phyloP scores from a whole-genome alignment of 2,888 invertebrate species.

The Chrysotoxum bicinctum region DNA sequence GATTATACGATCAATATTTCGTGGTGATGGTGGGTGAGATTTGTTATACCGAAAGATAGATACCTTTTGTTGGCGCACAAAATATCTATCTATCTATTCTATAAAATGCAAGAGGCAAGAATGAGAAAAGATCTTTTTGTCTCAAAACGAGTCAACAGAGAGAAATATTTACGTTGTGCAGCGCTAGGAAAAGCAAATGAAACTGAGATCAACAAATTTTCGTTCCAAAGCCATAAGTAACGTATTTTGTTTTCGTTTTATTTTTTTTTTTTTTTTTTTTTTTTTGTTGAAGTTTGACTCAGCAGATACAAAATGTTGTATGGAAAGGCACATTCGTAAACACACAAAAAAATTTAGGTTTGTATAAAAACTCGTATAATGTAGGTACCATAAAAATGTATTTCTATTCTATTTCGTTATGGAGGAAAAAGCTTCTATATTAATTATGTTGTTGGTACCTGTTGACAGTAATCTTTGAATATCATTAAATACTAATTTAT shows the following conservation, averaged over 20 bases:
- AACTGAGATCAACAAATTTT: slow-evolving; percentile 69
- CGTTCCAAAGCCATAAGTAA: slow-evolving; percentile 48
- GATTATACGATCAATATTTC: slow-evolving; percentile 31
- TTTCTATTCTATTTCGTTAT: slow-evolving; percentile 31
- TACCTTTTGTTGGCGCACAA: slow-evolving; percentile 46
- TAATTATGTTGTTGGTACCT: not conserved
- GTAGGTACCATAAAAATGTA: not conserved
- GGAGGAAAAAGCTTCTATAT: slow-evolving; percentile 41
- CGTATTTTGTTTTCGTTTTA: slow-evolving; percentile 5
- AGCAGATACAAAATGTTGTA: slow-evolving; percentile 15
- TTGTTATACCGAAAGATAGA: slow-evolving; percentile 32
- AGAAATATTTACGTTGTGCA: slow-evolving; percentile 40
- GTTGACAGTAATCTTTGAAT: slow-evolving; percentile 40
- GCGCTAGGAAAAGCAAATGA: slow-evolving; percentile 51
- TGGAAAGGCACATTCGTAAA: slow-evolving; percentile 1
- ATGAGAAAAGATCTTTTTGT: slow-evolving; percentile 32
- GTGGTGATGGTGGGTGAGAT: slow-evolving; percentile 23
- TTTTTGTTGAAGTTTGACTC: not conserved
- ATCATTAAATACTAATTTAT: slow-evolving; percentile 44
- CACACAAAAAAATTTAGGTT: not conserved
- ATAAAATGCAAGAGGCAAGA: slow-evolving; percentile 41
- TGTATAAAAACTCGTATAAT: not conserved
- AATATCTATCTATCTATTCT: slow-evolving; percentile 1
- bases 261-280: not conserved
- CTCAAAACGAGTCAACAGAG: not conserved